Conservation (phyloP, 2,888 invertebrate genomes). For the Nemapogon koenigi region DNA sequence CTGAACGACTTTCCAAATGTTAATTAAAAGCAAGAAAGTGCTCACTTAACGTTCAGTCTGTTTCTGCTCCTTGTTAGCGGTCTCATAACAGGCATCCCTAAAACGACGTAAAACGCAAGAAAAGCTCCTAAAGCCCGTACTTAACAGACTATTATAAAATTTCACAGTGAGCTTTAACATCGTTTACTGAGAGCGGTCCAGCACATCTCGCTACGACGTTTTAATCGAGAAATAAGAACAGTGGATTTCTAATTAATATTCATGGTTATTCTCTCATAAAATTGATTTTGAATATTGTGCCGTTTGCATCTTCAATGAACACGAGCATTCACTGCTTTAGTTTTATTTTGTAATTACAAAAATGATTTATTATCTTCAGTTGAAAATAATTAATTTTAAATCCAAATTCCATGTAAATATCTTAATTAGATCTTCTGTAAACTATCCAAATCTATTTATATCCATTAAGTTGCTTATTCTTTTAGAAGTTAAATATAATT, state of each 20-base stretch:
- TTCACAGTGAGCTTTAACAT: conserved; percentile 5
- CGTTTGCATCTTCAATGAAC: not conserved
- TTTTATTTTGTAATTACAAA: too few relatives aligned
- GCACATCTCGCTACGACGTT: not conserved
- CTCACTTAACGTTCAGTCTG: conserved; percentile 6
- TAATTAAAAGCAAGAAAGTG: conserved; percentile 9
- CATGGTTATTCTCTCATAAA: not conserved
- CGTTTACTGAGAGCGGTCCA: too few relatives aligned
- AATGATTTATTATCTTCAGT: too few relatives aligned
- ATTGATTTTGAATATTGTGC: conserved; percentile 1
- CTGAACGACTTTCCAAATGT: conserved; percentile 9
- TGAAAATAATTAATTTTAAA: too few relatives aligned
- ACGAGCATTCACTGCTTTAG: too few relatives aligned
- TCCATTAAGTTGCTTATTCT: too few relatives aligned
- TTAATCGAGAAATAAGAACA: conserved; percentile 1
- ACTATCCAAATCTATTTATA: too few relatives aligned
- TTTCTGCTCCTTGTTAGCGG: conserved; percentile 4
- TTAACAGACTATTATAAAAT: conserved; percentile 10
- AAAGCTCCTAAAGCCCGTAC: conserved; percentile 2
- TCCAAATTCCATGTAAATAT: too few relatives aligned
- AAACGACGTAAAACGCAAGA: conserved; percentile 7
- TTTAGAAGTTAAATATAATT: too few relatives aligned
- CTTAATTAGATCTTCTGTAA: too few relatives aligned
- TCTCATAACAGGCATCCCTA: conserved; percentile 7
- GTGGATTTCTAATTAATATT: conserved; percentile 2